Percentiles rank a stretch among this genome's conserved stretches.
phyloP scores from a whole-genome alignment of 1,140 invertebrate genomes.

The Drosophila pandora region DNA sequence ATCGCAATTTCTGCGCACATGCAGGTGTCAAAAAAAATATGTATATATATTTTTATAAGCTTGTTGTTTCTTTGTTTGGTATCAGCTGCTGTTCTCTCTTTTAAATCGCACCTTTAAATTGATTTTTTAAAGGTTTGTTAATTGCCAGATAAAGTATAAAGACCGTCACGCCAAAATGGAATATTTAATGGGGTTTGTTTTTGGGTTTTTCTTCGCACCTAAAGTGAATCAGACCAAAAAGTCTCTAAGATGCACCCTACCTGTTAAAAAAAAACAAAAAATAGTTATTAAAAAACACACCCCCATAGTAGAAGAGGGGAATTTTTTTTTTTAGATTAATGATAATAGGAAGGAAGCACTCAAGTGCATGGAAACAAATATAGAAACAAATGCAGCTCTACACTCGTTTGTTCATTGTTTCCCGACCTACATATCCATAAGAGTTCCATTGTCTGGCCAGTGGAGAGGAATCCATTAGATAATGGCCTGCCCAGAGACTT shows the following conservation, averaged over 20 bases:
- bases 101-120: slow-evolving; percentile 9
- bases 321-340: neutral
- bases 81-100: neutral
- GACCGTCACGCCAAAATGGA: slow-evolving; percentile 23
- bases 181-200: slow-evolving; percentile 29
- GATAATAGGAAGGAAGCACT: slow-evolving; percentile 9
- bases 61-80: slow-evolving; percentile 6
- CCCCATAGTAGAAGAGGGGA: neutral
- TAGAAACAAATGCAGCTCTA: neutral
- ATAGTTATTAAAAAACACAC: neutral
- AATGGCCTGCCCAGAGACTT: slow-evolving; percentile 9
- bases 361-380: slow-evolving; percentile 7
- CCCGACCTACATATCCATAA: slow-evolving; percentile 29
- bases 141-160: slow-evolving; percentile 11
- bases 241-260: slow-evolving; percentile 1
- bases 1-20: slow-evolving; percentile 9
- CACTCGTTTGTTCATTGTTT: slow-evolving; percentile 23
- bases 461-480: slow-evolving; percentile 19
- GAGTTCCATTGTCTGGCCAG: slow-evolving; percentile 16
- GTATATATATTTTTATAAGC: slow-evolving; percentile 13
- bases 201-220: slow-evolving; percentile 25
- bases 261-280: neutral
- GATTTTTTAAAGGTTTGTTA: slow-evolving; percentile 6
- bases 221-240: slow-evolving; percentile 29
- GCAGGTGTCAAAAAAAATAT: slow-evolving; percentile 20